A percentile compares a stretch with the other conserved stretches of the same genome.
phyloP scores from a whole-genome alignment of 2,797 vertebrate genomes.

The Myioborus melanocephalus region DNA sequence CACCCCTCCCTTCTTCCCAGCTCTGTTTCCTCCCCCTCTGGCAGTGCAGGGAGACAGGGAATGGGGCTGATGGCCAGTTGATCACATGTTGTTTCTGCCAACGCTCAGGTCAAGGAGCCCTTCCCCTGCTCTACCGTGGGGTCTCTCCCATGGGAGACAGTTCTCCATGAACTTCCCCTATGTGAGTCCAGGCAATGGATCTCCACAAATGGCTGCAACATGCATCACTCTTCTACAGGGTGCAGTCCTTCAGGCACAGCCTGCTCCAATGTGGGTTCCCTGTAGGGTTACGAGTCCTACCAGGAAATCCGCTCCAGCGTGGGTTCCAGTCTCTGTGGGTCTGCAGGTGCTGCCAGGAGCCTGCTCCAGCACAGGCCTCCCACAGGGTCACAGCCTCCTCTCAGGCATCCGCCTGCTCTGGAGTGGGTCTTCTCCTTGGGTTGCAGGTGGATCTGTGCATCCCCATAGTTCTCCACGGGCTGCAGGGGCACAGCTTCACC shows the following conservation, averaged over 20 bases:
- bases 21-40: background rate
- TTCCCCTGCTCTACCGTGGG: fast-evolving
- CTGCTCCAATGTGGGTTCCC: fast-evolving
- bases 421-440: too few relatives aligned
- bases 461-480: fast-evolving
- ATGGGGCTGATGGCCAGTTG: background rate
- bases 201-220: fast-evolving
- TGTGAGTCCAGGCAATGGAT: background rate
- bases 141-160: background rate
- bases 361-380: background rate
- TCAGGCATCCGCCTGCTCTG: background rate
- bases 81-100: fast-evolving
- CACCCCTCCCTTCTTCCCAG: background rate
- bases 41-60: background rate
- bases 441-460: background rate
- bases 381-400: background rate
- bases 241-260: background rate
- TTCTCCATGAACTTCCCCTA: background rate
- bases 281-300: background rate
- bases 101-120: background rate
- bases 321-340: background rate
- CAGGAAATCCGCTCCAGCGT: background rate
- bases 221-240: background rate
- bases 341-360: background rate
- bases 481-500: background rate